A percentile compares a stretch with the other conserved stretches of the same genome.
Conservation (phyloP, 1,140 invertebrate genomes). For the Procambarus clarkii region DNA sequence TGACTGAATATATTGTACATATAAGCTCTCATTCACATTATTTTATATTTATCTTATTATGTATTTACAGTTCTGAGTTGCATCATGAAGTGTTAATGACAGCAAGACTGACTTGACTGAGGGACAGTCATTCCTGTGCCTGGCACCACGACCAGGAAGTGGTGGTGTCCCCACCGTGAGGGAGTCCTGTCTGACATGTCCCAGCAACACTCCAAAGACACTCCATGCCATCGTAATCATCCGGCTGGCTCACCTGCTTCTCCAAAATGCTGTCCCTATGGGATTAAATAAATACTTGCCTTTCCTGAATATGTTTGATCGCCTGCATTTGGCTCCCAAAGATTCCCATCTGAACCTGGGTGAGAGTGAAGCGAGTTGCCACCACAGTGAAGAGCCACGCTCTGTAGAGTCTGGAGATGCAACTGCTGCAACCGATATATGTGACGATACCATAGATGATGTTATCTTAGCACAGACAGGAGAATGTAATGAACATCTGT, state of each 20-base stretch:
- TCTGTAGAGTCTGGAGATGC: neutral
- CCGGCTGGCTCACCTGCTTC: constrained; percentile 14
- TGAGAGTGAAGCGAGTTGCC: neutral
- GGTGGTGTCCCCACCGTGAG: neutral
- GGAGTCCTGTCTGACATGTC: neutral
- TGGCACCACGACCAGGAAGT: neutral
- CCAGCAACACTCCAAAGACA: constrained; percentile 20
- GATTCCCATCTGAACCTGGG: neutral
- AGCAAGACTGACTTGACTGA: too few relatives aligned
- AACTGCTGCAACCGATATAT: neutral
- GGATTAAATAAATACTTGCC: constrained; percentile 37
- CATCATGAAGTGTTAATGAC: too few relatives aligned
- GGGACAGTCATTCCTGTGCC: neutral
- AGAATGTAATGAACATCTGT: constrained; percentile 18
- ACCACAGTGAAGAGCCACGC: neutral
- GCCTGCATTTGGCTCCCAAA: neutral
- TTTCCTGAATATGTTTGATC: neutral
- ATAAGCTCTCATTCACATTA: too few relatives aligned
- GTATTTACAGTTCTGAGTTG: too few relatives aligned
- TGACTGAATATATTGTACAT: too few relatives aligned
- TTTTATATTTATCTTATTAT: too few relatives aligned
- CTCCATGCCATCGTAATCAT: constrained; percentile 14
- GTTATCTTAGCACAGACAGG: constrained; percentile 31
- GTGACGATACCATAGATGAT: constrained; percentile 16
- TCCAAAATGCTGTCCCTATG: constrained; percentile 11